A percentile compares a stretch with the other conserved stretches of the same genome.
Evolutionary conservation across 2,888 invertebrate genomes (phyloP).

Genomic region (Volucella zonaria): DNA sequence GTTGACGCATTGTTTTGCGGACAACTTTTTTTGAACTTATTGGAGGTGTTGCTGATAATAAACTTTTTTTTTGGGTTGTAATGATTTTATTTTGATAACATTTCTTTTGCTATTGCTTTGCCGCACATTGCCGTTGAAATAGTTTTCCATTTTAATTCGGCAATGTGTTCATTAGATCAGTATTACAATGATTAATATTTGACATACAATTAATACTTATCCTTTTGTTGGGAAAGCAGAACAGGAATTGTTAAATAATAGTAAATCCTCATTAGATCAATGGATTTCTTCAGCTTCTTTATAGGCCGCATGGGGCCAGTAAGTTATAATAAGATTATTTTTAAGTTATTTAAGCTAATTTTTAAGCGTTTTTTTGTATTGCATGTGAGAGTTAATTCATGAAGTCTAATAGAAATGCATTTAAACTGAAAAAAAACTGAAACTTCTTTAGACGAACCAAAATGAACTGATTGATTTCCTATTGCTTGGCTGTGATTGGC

Average conservation of each 20-base stretch:
- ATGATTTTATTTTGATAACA: slow-evolving; percentile 36
- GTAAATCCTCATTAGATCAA: slow-evolving; percentile 35
- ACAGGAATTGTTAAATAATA: slow-evolving; percentile 43
- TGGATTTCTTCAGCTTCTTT: slow-evolving; percentile 52
- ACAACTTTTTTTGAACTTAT: slow-evolving; percentile 81
- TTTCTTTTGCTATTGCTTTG: slow-evolving; percentile 44
- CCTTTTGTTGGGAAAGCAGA: slow-evolving; percentile 61
- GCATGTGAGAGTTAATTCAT: too few species aligned
- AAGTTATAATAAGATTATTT: too few species aligned
- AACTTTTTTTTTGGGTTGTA: slow-evolving; percentile 32
- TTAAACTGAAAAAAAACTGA: too few species aligned
- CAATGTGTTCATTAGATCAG: slow-evolving; percentile 49
- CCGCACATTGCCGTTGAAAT: slow-evolving; percentile 51
- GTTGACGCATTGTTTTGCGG: too few species aligned
- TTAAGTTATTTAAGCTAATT: too few species aligned
- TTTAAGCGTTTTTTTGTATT: too few species aligned
- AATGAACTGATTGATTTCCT: slow-evolving; percentile 39
- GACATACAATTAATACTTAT: slow-evolving; percentile 28
- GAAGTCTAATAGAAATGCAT: too few species aligned
- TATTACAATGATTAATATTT: slow-evolving; percentile 27
- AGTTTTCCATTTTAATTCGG: slow-evolving; percentile 43
- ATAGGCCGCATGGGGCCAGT: too few species aligned
- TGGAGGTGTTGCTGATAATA: slow-evolving; percentile 79
- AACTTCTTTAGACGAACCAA: slow-evolving; percentile 42
- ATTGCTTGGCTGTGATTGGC: slow-evolving; percentile 41